Percentiles rank a stretch among this genome's conserved stretches.
These are phyloP conservation scores for Sylvietta virens DNA, from an alignment of 2,113 vertebrate species.

Conservation along the genomic window DNA sequence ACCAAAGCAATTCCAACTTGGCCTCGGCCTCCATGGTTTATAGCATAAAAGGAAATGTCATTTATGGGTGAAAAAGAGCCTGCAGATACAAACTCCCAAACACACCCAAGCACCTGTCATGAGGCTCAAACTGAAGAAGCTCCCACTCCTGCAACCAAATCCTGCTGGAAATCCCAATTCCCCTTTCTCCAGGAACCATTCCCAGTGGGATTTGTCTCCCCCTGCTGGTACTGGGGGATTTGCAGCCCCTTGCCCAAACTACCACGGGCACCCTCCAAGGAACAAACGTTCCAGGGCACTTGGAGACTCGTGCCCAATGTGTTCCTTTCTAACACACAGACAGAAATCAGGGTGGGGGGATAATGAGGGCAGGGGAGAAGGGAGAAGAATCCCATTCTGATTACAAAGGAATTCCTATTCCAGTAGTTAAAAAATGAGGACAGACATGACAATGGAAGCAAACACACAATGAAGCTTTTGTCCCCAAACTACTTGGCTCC, in stretches of 20 bases:
- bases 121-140: background rate
- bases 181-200: background rate
- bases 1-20: background rate
- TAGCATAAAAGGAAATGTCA: background rate
- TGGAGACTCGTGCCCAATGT: background rate
- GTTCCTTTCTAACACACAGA: background rate
- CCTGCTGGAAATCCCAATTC: background rate
- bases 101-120: background rate
- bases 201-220: constrained; percentile 33
- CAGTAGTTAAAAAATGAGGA: constrained; percentile 35
- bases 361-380: constrained; percentile 25
- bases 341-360: background rate
- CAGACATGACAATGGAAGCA: constrained; percentile 43
- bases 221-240: background rate
- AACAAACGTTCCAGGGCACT: background rate
- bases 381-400: constrained; percentile 9
- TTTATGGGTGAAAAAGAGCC: background rate
- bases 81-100: background rate
- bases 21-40: background rate
- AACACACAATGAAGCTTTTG: constrained; percentile 58
- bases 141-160: background rate
- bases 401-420: constrained; percentile 58
- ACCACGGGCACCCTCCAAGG: background rate
- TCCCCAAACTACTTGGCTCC: constrained; percentile 25
- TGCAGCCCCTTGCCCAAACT: background rate